Evolutionary conservation across 30 jellyfish, hydroid and myxozoan species (phyloP).

Genomic region (Aurelia aurita): DNA sequence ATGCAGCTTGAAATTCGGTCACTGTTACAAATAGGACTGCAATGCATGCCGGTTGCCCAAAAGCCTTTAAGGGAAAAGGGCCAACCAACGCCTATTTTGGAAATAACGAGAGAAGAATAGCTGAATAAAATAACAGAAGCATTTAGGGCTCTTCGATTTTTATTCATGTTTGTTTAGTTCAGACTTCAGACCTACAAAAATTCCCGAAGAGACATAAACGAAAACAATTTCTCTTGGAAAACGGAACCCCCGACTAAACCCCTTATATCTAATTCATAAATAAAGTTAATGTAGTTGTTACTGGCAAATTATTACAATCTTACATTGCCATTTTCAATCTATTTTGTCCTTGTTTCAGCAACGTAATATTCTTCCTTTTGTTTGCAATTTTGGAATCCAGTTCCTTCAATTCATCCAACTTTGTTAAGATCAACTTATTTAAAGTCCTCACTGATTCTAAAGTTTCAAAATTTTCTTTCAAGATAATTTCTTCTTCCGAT

Average conservation of each 20-base stretch:
- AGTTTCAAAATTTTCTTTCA: constrained; percentile 20
- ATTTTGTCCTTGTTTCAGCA: constrained; percentile 48
- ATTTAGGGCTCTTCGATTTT: no score
- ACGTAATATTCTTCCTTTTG: constrained; percentile 11
- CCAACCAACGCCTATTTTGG: no score
- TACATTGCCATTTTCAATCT: constrained; percentile 13
- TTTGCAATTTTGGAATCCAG: constrained; percentile 18
- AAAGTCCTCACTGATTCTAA: constrained; percentile 30
- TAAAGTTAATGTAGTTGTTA: not conserved
- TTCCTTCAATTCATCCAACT: constrained; percentile 10
- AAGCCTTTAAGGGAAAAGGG: no score
- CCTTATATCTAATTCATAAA: no score
- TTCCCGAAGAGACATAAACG: no score
- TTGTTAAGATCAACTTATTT: constrained; percentile 3
- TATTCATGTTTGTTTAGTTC: no score
- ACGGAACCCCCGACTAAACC: not conserved
- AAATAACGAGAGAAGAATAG: no score
- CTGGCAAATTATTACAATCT: not conserved
- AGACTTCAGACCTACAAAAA: no score
- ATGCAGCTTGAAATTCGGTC: no score
- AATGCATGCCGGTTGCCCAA: no score
- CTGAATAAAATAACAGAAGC: no score
- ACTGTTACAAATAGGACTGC: no score
- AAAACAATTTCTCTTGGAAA: not conserved
- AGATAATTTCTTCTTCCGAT: constrained; percentile 36